Evolutionary conservation across 1,140 invertebrate genomes (phyloP), one percentile per base, ranked within the genome.

Genomic region (Apis dorsata): DNA sequence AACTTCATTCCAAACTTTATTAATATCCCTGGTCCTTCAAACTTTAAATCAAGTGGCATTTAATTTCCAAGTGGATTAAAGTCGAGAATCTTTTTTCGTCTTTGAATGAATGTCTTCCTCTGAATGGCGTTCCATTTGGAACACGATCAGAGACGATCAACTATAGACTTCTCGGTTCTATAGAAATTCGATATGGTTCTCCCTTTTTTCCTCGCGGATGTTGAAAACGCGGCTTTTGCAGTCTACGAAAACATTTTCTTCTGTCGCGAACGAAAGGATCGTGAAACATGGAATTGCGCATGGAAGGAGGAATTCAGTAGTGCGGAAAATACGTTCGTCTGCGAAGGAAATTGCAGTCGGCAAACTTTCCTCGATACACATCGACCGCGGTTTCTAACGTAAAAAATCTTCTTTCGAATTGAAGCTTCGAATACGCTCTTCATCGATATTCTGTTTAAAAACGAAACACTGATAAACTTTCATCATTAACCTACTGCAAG

Each of bases 311-410:
- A 24, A 53, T 28, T 76, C 79, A 81, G 83, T 82, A 69, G 71
- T 44, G 83, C 83, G 70, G 79, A 81, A 81, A 81, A 83, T 83
- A 79, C 55, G 82, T 71, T 83, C 82, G 77, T 83, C 69, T 73
- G 62, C 59, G 57, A 59, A 83, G 82, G 69, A 83, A 83, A 83
- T 83, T 73, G 82, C 69, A 79, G 68, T 24, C 81, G 49, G 68
- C 19, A 19, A 73, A 83, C 82, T 83, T 83, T 83, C 82, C 81
- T 79, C 69, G 76, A 66, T 77, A 49, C 81, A 78, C 81, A 78
- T 78, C 74, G 66, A 15, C 81, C 44, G 34, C 34, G n/a, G 63
- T 70, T 60, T 82, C 66, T 76, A 75, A 65, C 60, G 17, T 59
- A 44, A 65, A 73, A 80, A 53, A 17, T 1, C 57, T 62, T 70